Conservation (phyloP, 1,140 invertebrate genomes). For the Littorina saxatilis region DNA sequence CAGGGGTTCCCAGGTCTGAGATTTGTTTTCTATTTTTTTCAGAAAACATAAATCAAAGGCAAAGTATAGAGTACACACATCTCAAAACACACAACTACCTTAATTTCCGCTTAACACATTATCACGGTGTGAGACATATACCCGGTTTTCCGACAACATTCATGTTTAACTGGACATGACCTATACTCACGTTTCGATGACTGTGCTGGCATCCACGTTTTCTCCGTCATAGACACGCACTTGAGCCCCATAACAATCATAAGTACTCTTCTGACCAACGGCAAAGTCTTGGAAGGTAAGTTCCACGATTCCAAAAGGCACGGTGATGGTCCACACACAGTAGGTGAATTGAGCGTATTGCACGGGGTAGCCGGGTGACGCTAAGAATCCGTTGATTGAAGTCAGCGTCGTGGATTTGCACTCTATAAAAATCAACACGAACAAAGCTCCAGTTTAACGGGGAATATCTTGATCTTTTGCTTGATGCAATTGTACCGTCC, state of each 20-base stretch:
- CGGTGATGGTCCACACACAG: slow-evolving; percentile 1
- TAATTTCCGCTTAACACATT: too few species aligned
- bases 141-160: too few species aligned
- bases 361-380: not conserved
- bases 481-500: too few species aligned
- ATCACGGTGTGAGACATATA: too few species aligned
- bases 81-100: too few species aligned
- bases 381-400: not conserved
- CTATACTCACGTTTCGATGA: not conserved
- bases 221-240: not conserved
- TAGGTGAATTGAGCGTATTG: not conserved
- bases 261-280: not conserved
- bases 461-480: too few species aligned
- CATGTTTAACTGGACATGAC: too few species aligned
- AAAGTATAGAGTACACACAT: too few species aligned
- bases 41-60: not conserved
- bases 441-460: too few species aligned
- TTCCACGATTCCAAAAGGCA: not conserved
- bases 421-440: too few species aligned
- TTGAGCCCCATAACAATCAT: not conserved
- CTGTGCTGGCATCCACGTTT: not conserved
- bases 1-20: too few species aligned
- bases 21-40: not conserved
- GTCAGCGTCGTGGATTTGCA: not conserved
- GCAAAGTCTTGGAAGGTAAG: not conserved